phyloP scores from a whole-genome alignment of 2,888 invertebrate species.

The Hemithea aestivaria region DNA sequence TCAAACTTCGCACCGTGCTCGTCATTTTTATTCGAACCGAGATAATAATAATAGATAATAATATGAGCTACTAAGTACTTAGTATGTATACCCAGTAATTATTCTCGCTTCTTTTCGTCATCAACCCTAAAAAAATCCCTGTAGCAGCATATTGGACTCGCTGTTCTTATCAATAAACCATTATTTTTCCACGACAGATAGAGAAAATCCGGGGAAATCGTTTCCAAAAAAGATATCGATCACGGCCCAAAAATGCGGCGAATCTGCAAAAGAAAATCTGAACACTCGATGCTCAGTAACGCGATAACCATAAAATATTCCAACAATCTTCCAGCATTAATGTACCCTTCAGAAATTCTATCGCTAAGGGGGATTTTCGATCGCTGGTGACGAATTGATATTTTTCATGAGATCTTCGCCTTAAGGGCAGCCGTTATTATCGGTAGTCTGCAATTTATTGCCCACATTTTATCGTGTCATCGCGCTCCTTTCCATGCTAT shows the following conservation, averaged over 20 bases:
- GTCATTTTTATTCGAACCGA: too few relatives aligned
- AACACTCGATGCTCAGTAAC: slow-evolving; percentile 33
- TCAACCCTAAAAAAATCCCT: too few relatives aligned
- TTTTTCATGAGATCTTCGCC: slow-evolving; percentile 58
- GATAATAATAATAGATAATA: too few relatives aligned
- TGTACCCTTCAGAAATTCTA: slow-evolving; percentile 42
- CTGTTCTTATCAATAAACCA: too few relatives aligned
- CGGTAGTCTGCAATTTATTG: slow-evolving; percentile 63
- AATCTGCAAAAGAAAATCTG: slow-evolving; percentile 17
- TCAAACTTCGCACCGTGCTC: too few relatives aligned
- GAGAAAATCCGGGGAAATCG: neutral
- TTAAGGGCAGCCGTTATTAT: slow-evolving; percentile 61
- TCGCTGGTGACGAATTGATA: slow-evolving; percentile 63
- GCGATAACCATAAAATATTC: slow-evolving; percentile 39
- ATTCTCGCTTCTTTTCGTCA: too few relatives aligned
- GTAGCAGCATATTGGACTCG: too few relatives aligned
- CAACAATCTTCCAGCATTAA: slow-evolving; percentile 45
- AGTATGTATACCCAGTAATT: too few relatives aligned
- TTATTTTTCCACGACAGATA: too few relatives aligned
- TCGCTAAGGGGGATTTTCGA: slow-evolving; percentile 22
- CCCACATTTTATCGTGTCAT: slow-evolving; percentile 65
- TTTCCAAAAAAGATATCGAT: slow-evolving; percentile 13
- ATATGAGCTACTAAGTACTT: too few relatives aligned
- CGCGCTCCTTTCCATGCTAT: slow-evolving; percentile 43
- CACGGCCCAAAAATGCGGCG: slow-evolving; percentile 8